phyloP scores from a whole-genome alignment of 2,888 invertebrate species.

The Sphaerophoria taeniata region DNA sequence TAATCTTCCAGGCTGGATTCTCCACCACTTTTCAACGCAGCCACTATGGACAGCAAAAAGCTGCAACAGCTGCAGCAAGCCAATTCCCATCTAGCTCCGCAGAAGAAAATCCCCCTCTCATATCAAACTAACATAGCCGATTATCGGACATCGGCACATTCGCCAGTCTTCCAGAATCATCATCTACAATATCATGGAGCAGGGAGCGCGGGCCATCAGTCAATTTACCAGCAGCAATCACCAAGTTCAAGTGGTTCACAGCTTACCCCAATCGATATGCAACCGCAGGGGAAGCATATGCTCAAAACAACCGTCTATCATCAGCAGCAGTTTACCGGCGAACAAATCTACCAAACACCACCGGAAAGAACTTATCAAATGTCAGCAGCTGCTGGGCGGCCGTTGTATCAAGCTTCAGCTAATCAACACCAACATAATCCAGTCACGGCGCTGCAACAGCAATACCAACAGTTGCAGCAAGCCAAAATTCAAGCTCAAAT shows the following conservation, averaged over 20 bases:
- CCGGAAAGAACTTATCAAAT: constrained; percentile 85
- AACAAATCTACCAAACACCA: constrained; percentile 82
- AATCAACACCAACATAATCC: constrained; percentile 80
- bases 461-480: constrained; percentile 87
- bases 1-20: constrained; percentile 87
- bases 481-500: constrained; percentile 87
- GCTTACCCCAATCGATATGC: constrained; percentile 80
- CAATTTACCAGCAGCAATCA: constrained; percentile 70
- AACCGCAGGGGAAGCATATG: constrained; percentile 80
- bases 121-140: constrained; percentile 82
- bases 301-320: constrained; percentile 82
- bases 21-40: constrained; percentile 86
- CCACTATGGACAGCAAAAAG: constrained; percentile 88
- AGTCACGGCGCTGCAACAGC: constrained; percentile 83
- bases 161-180: constrained; percentile 81
- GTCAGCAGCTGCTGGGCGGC: constrained; percentile 78
- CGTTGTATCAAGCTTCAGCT: constrained; percentile 51
- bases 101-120: constrained; percentile 84
- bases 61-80: constrained; percentile 83
- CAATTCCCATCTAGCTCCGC: constrained; percentile 80
- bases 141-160: constrained; percentile 85
- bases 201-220: constrained; percentile 32
- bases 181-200: constrained; percentile 75
- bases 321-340: constrained; percentile 83
- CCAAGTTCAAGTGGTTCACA: constrained; percentile 80